Evolutionary conservation across 2,888 invertebrate genomes (phyloP), one percentile per base, ranked within the genome.

Genomic region (Drosophila pseudotakahashii): DNA sequence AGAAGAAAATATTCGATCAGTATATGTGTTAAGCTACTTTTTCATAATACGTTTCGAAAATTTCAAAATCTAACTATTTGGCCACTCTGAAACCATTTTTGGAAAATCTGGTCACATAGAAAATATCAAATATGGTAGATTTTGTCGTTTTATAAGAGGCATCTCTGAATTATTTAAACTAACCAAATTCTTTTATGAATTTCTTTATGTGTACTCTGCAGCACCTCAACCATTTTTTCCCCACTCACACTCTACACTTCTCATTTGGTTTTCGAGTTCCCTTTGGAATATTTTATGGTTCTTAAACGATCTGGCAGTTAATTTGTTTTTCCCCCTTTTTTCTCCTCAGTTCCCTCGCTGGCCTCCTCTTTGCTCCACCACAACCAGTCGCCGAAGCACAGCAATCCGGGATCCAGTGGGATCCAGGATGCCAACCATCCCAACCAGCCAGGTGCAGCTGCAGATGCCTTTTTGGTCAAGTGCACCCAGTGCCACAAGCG

Each of bases 401-500:
- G 81, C 75, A 90, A 88, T 76, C 74, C 79, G 66, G 78, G 79
- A 63, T 32, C 47, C 47, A 90, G 84, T 68, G 81, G 74, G 55
- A 83, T 58, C 51, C 63, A 54, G 51, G 59, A 83, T 58, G 87
- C 85, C 30, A 30, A 1, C 70, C 90, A 91, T 71, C 89, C 72
- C 47, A 75, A 62, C 45, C 60, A 76, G 34, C 84, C 85, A 69
- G 89, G 90, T 44, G 75, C 83, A 54, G 81, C 77, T 10, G 73
- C 73, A 19, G 82, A 90, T 50, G 92, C 92, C 64, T 92, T 91
- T 75, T 86, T 91, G 83, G 90, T 93, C 75, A 92, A 93, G 75
- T 93, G 93, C 81, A 91, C 92, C 45, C 92, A 92, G 70, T 93
- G 93, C 80, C 92, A 91, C 79, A 91, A 92, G 73, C 91, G 92